A percentile compares a stretch with the other conserved stretches of the same genome.
Evolutionary conservation across 2,113 vertebrate species (phyloP).

Genomic region (Ammodytes marinus): DNA sequence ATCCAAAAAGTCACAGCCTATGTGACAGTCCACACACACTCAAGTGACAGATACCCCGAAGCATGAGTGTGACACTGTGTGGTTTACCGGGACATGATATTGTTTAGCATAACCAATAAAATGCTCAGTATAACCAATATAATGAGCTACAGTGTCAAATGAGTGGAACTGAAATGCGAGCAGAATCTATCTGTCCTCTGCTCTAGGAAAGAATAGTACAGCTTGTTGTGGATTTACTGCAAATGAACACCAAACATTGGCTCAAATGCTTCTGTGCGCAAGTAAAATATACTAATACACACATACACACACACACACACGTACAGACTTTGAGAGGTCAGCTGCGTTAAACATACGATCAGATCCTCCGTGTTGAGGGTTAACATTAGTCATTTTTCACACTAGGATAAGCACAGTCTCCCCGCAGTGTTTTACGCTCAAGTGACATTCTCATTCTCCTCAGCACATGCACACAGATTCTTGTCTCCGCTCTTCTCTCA

Average conservation of each 20-base stretch:
- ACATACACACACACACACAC: not conserved
- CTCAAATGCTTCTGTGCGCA: slow-evolving; percentile 22
- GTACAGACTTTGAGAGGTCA: slow-evolving; percentile 33
- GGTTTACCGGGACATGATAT: slow-evolving; percentile 31
- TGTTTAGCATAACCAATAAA: slow-evolving; percentile 47
- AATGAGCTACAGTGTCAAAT: slow-evolving; percentile 24
- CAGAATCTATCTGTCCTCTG: not conserved
- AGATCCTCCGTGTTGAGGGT: slow-evolving; percentile 41
- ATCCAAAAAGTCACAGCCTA: slow-evolving; percentile 55
- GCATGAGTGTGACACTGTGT: slow-evolving; percentile 5
- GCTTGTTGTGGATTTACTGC: slow-evolving; percentile 39
- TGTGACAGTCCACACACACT: slow-evolving; percentile 50
- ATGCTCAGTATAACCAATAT: slow-evolving; percentile 11
- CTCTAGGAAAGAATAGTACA: slow-evolving; percentile 3
- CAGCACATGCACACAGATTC: slow-evolving; percentile 15
- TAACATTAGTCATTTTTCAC: slow-evolving; percentile 56
- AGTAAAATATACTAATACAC: slow-evolving; percentile 7
- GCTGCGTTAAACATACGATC: slow-evolving; percentile 27
- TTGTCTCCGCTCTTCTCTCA: slow-evolving; percentile 18
- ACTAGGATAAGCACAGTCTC: slow-evolving; percentile 37
- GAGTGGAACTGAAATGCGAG: slow-evolving; percentile 5
- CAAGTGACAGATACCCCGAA: slow-evolving; percentile 36
- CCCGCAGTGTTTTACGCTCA: slow-evolving; percentile 55
- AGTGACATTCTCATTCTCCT: slow-evolving; percentile 55
- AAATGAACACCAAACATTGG: slow-evolving; percentile 34